Base-by-base conservation (phyloP, 2,113 vertebrate genomes). In the Thamnaconus septentrionalis region DNA sequence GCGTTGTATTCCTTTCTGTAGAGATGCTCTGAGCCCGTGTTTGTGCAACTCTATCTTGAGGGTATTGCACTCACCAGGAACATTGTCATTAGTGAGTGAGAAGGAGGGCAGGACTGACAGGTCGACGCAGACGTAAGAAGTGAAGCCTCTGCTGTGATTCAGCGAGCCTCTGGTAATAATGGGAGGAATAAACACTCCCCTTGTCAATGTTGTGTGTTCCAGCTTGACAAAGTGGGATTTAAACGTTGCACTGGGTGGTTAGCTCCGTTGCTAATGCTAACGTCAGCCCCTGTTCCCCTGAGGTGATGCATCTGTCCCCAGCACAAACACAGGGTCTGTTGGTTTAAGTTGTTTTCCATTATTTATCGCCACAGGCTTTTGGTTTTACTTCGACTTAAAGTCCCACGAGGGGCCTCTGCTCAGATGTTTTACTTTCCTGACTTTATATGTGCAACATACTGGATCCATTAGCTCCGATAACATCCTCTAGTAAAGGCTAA, bases 401-500 rank as follows among this genome's bases (percentile, higher is more conserved):
- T 53, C 42, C 60, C 41, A 44, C 58, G 1, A 3, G 39, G 45
- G 6, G n/a, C 41, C 41, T 56, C 49, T 61, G 61, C 47, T 52
- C 3, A 53, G 56, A 10, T 71, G 59, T 64, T 45, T 49, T 12
- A 39, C 59, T 53, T 41, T 11, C 43, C 53, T 70, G 64, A 50
- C 52, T 74, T 73, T 63, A 54, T 63, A 49, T 59, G 9, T 18
- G 6, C 12, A 41, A 73, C 81, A 54, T 31, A 4, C 56, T 81
- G 80, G 42, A 65, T 64, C 63, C 61, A 64, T 84, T 78, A 76
- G 51, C 39, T 71, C 63, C 76, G 64, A 83, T 63, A 84, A 80
- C 83, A 82, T 82, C 77, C 64, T 63, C 70, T 77, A 52, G 49
- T 18, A 5, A 7, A 46, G 63, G 65, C 50, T 39, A 39, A 73